Evolutionary conservation across 1,140 invertebrate genomes (phyloP).

Genomic region (Cydia splendana): DNA sequence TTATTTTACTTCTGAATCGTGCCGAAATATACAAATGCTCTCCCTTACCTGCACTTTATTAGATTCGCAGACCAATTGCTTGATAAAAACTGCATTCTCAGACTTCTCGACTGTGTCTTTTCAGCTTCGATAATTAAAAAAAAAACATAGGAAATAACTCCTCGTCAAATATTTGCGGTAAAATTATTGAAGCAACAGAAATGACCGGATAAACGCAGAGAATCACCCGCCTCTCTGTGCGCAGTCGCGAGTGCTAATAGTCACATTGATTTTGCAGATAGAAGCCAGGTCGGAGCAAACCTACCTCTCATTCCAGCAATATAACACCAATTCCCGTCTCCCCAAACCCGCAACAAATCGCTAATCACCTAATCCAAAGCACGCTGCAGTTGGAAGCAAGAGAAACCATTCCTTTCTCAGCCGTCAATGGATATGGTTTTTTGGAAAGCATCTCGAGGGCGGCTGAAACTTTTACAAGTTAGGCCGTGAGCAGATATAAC

Average conservation of each 20-base stretch:
- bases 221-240: constrained; percentile 54
- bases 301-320: constrained; percentile 57
- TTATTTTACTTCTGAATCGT: no score
- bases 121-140: no score
- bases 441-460: not conserved
- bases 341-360: constrained; percentile 33
- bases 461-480: constrained; percentile 35
- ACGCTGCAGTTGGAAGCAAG: not conserved
- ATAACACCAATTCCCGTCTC: constrained; percentile 35
- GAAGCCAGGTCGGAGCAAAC: constrained; percentile 73
- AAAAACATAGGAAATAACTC: no score
- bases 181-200: not conserved
- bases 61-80: no score
- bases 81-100: no score
- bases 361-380: constrained; percentile 16
- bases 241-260: constrained; percentile 79
- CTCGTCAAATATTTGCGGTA: no score
- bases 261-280: constrained; percentile 80
- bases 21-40: no score
- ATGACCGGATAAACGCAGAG: not conserved
- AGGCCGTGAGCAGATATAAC: constrained; percentile 60
- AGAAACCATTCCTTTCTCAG: not conserved
- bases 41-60: no score
- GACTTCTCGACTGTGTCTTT: no score
- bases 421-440: not conserved